Percentiles rank a stretch among this genome's conserved stretches.
phyloP scores from a whole-genome alignment of 2,113 vertebrate species.

The Hippoglossus stenolepis region DNA sequence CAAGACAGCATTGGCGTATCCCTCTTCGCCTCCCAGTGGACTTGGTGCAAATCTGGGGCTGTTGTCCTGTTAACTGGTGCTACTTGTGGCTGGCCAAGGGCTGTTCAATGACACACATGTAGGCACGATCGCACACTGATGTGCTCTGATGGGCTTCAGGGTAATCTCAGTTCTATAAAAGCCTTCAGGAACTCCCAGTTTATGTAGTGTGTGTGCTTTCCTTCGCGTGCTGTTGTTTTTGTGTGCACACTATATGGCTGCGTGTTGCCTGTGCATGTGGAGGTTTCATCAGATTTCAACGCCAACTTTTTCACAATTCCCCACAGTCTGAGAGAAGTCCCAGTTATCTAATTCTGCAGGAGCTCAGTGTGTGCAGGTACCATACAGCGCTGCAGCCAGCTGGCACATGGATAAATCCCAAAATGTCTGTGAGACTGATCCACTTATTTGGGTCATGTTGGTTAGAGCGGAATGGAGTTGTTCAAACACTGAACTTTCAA shows the following conservation, averaged over 20 bases:
- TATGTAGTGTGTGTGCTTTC: constrained; percentile 10
- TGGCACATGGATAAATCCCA: constrained; percentile 50
- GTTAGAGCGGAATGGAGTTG: constrained; percentile 41
- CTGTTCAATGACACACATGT: constrained; percentile 16
- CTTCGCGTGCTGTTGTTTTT: constrained; percentile 14
- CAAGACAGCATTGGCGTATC: constrained; percentile 40
- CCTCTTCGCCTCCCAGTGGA: constrained; percentile 43
- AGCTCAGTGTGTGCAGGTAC: constrained; percentile 56
- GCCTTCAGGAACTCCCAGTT: constrained; percentile 16
- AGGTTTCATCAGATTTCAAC: constrained; percentile 47
- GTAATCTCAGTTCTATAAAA: constrained; percentile 41
- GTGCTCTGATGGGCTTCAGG: constrained; percentile 45
- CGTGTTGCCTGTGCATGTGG: constrained; percentile 17
- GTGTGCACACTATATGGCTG: not conserved
- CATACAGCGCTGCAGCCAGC: constrained; percentile 32
- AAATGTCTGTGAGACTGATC: constrained; percentile 45
- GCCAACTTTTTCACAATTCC: constrained; percentile 46
- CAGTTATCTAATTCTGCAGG: constrained; percentile 64
- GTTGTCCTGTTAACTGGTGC: constrained; percentile 39
- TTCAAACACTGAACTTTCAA: constrained; percentile 38
- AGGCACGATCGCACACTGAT: constrained; percentile 32
- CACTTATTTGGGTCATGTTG: constrained; percentile 60
- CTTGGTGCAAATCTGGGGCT: not conserved
- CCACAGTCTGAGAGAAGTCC: constrained; percentile 39
- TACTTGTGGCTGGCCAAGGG: not conserved